Base-by-base conservation (phyloP, 2,113 vertebrate genomes). In the Anarrhichthys ocellatus region DNA sequence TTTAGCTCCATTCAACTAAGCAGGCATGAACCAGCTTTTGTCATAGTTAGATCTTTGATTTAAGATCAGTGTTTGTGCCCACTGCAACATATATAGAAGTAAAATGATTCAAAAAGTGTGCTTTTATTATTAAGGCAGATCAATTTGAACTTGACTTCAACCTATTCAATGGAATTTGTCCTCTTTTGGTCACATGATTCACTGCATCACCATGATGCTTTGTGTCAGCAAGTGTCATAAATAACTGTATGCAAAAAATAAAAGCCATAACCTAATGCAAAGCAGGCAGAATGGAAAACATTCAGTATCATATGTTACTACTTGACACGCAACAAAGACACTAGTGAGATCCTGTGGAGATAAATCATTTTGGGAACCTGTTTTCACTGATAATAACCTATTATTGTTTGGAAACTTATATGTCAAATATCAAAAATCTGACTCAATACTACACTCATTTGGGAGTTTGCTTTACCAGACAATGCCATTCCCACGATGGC, bases 241-340 rank as follows among this genome's bases (percentile, higher is more conserved):
- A 56, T 15, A 70, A 71, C 15, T 42, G 3, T 9, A 66, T 74
- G 74, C 27, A 62, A 73, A 81, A 27, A 58, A n/a, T 14, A 22
- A 71, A 27, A 65, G 7, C 0, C 14, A 34, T 0, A 4, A 14
- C 4, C 8, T 4, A 4, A 73, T 29, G 64, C 70, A 74, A 70
- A 68, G 13, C 76, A 50, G 20, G 8, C 27, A n/a, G 4, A 18
- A 38, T 36, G 59, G 11, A 66, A 62, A 70, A 40, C 34, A 76
- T 7, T 1, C 10, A 18, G 10, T 5, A 38, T 5, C 29, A 14
- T 20, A 58, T 7, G 9, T 1, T 9, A 27, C 7, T 14, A 27
- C 22, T 0, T 29, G 15, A 62, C n/a, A 59, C 13, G n/a, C 9
- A 56, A 44, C 6, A 27, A 38, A 70, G 56, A 46, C 46, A 54